Evolutionary conservation across 2,113 vertebrate genomes (phyloP).

Genomic region (Kryptolebias marmoratus): DNA sequence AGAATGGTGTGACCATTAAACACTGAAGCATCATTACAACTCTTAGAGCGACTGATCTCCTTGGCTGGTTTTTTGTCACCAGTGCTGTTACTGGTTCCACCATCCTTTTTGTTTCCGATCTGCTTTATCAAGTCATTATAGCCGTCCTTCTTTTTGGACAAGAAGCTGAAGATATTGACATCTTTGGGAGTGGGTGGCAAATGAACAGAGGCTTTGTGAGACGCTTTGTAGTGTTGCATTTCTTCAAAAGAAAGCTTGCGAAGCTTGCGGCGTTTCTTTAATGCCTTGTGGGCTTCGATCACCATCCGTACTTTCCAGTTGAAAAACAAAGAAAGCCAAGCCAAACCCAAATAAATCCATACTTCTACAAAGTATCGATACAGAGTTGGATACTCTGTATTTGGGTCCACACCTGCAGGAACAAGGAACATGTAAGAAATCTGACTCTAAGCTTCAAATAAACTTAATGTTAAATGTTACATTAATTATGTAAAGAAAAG

Average conservation of each 20-base stretch:
- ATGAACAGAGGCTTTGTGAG: constrained; percentile 80
- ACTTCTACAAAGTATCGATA: constrained; percentile 98
- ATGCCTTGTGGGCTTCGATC: constrained; percentile 96
- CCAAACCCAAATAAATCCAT: constrained; percentile 97
- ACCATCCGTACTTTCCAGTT: constrained; percentile 99
- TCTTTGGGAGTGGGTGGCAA: constrained; percentile 83
- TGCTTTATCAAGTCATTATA: constrained; percentile 97
- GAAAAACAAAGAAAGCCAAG: constrained; percentile 97
- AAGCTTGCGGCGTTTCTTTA: constrained; percentile 93
- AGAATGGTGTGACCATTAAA: constrained; percentile 76
- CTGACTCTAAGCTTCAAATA: neutral
- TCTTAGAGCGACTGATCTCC: constrained; percentile 71
- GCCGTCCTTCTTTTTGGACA: constrained; percentile 94
- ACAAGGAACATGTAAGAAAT: constrained; percentile 10
- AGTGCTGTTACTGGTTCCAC: constrained; percentile 61
- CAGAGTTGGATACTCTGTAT: constrained; percentile 89
- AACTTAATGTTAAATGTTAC: neutral
- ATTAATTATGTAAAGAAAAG: neutral
- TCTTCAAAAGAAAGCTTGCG: constrained; percentile 91
- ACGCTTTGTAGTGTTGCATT: constrained; percentile 78
- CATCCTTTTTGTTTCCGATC: constrained; percentile 85
- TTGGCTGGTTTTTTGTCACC: constrained; percentile 41
- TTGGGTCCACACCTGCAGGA: constrained; percentile 90
- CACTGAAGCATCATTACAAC: constrained; percentile 68
- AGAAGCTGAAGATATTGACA: constrained; percentile 93